Evolutionary conservation across 2,888 invertebrate species (phyloP), one percentile per base, ranked within the genome.

Genomic region (Volucella inflata): DNA sequence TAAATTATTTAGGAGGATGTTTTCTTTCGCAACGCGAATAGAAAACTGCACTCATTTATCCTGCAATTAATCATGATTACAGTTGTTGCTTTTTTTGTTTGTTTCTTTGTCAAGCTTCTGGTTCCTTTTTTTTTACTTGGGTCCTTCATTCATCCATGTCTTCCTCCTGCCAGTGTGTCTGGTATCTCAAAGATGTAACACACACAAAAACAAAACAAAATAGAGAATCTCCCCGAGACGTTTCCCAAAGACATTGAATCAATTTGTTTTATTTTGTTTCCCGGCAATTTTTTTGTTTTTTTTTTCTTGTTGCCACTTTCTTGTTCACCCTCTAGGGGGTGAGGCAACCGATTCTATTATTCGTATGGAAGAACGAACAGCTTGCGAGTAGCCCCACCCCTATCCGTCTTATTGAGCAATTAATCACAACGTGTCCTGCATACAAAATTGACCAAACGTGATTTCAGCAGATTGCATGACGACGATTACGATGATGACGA

Each of bases 21-120:
- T 75, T 81, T 78, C 70, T 67, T 65, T 81, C 46, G 59, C 75
- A 70, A 51, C 64, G 68, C 71, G 72, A 74, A 75, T 72, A 87
- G 87, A 88, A 87, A 88, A 87, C 88, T 88, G 85, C 87, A 90
- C 89, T 90, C 90, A 90, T 91, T 90, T 90, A 90, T 89, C 89
- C 90, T 89, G 89, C 90, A 90, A 91, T 91, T 91, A 90, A 91
- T 91, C 90, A 91, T 90, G 90, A 91, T 91, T 90, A 91, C 89
- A 87, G 87, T 87, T 75, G 64, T 75, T 78, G 85, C 80, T 70
- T 83, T 79, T 53, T 60, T 75, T 51, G n/a, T 81, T 55, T 62
- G 68, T 50, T 55, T 64, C n/a, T n/a, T n/a, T n/a, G n/a, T n/a
- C 30, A 30, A 30, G 30, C 30, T 30, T 30, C 30, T 4, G 30